Percentiles rank a stretch among this genome's conserved stretches.
Conservation (phyloP, 2,888 invertebrate genomes). For the Acleris holmiana region DNA sequence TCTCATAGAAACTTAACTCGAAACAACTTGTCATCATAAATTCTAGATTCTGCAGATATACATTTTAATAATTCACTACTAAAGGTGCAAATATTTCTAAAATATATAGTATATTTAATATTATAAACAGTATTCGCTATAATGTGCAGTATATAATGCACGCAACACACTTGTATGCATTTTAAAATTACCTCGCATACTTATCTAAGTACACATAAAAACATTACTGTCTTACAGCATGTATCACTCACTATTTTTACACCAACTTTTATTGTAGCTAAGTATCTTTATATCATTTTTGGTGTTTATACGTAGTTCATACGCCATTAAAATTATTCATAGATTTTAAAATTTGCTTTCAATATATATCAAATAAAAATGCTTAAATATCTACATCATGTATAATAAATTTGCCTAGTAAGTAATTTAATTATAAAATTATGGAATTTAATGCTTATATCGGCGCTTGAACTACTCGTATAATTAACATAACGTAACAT, state of each 20-base stretch:
- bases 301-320: conserved; percentile 75
- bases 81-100: conserved; percentile 84
- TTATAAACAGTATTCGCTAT: conserved; percentile 74
- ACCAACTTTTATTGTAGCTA: conserved; percentile 72
- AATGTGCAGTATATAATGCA: conserved; percentile 81
- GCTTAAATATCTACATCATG: conserved; percentile 2
- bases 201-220: conserved; percentile 77
- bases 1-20: conserved; percentile 61
- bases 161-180: conserved; percentile 69
- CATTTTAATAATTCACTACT: conserved; percentile 79
- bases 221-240: conserved; percentile 81
- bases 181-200: conserved; percentile 52
- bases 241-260: conserved; percentile 74
- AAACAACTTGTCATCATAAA: conserved; percentile 57
- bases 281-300: conserved; percentile 65
- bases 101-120: conserved; percentile 75
- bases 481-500: conserved; percentile 59
- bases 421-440: too few relatives aligned
- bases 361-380: background rate
- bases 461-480: conserved; percentile 69
- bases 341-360: conserved; percentile 4
- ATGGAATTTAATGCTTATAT: conserved; percentile 42
- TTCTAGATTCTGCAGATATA: conserved; percentile 79
- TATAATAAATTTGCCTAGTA: conserved; percentile 7
- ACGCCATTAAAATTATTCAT: conserved; percentile 56